These are phyloP conservation scores for Teleiodes luculella DNA, from an alignment of 2,888 invertebrate genomes.

Conservation along the genomic window DNA sequence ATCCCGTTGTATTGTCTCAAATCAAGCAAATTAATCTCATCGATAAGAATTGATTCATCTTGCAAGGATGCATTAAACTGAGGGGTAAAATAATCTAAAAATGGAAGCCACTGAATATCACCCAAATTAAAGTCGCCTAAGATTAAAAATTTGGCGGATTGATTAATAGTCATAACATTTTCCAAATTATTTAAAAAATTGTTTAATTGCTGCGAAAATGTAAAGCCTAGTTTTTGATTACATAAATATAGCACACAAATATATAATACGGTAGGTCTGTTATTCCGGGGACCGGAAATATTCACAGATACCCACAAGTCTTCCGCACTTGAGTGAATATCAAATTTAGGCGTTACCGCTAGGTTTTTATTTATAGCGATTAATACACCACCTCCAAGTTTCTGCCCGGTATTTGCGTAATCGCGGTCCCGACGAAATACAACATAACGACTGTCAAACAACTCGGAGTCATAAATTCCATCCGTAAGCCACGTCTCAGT, in stretches of 20 bases:
- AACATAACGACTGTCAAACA: not conserved
- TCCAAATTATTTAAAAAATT: slow-evolving; percentile 6
- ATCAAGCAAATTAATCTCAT: not conserved
- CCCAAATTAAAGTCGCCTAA: too few relatives aligned
- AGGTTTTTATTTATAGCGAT: not conserved
- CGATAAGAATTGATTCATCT: not conserved
- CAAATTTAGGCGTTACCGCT: not conserved
- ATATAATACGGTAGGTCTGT: not conserved
- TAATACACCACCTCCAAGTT: not conserved
- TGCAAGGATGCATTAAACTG: not conserved
- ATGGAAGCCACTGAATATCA: too few relatives aligned
- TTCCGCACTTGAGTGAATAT: not conserved
- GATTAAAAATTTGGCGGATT: slow-evolving; percentile 1
- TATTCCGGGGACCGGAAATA: not conserved
- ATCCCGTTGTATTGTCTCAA: not conserved
- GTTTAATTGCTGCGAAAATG: slow-evolving; percentile 3
- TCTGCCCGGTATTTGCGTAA: not conserved
- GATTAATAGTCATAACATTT: not conserved
- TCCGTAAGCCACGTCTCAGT: not conserved
- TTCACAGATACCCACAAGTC: not conserved
- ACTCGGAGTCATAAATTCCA: not conserved
- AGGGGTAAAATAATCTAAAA: not conserved
- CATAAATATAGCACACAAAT: slow-evolving; percentile 14
- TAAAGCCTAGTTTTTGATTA: slow-evolving; percentile 3
- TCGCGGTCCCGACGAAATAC: not conserved